Evolutionary conservation across 2,797 vertebrate species (phyloP), one percentile per base, ranked within the genome.

Genomic region (Pangasius mekongensis): DNA sequence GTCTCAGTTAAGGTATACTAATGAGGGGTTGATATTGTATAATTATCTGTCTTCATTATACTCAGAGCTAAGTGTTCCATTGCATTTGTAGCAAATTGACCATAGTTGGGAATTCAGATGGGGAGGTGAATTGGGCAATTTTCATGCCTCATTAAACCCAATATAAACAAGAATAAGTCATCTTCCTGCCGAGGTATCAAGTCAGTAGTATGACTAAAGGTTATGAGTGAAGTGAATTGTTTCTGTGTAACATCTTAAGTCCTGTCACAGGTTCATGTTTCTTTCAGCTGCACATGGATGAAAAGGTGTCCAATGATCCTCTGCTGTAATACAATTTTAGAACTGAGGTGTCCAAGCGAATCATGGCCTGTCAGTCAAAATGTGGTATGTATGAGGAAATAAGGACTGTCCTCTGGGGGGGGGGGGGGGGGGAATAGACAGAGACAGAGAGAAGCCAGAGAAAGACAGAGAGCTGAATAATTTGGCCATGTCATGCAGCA

Each of bases 21-120:
- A 90, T 90, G 86, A 92, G 90, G 87, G 89, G 83, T 88, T 91
- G 90, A 89, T 90, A 89, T 85, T 84, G 84, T 90, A 85, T 91
- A 91, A 94, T 92, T 91, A 87, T 86, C 89, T 87, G 87, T 89
- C 88, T 90, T 87, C 84, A 86, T 92, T 90, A 92, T 85, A 91
- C 84, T 88, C 82, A 85, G 87, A 86, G 83, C 83, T 84, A 91
- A 91, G 87, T 88, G 89, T 87, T 91, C 76, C 85, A 78, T 73
- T 86, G 88, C 90, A 89, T 91, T 92, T 91, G 89, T 87, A 90
- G 88, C 89, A 92, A 92, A 93, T 92, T 91, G 89, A 91, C 90
- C 90, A 91, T 87, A 89, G 78, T 90, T 87, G 84, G 85, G 87
- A 76, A 64, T 58, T 76, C 62, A 27, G 74, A 58, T 77, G 85